Evolutionary conservation across 2,113 vertebrate species (phyloP).

Genomic region (Pithys albifrons): DNA sequence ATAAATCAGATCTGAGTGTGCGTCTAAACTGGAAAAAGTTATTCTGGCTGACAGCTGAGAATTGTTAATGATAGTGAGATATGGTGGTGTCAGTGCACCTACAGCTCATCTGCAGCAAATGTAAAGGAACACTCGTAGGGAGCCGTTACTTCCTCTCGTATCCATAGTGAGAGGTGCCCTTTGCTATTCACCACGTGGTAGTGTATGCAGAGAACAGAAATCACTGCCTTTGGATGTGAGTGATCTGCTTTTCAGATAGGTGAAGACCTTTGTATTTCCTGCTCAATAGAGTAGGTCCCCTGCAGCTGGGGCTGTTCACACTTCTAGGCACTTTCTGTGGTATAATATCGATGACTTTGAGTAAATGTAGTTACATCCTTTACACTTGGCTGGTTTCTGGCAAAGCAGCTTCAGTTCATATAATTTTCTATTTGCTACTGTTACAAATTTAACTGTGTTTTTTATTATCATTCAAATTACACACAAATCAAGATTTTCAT

Average conservation of each 20-base stretch:
- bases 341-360: neutral
- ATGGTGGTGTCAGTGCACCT: neutral
- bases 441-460: neutral
- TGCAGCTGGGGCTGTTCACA: neutral
- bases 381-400: neutral
- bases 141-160: neutral
- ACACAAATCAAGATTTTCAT: neutral
- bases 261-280: neutral
- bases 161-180: neutral
- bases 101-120: neutral
- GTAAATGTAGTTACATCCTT: neutral
- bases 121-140: neutral
- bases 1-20: neutral
- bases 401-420: neutral
- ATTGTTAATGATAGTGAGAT: neutral
- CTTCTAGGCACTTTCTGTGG: neutral
- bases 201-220: neutral
- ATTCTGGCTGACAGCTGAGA: neutral
- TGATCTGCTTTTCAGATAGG: neutral
- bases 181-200: neutral
- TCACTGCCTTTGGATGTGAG: neutral
- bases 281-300: neutral
- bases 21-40: neutral
- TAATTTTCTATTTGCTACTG: neutral
- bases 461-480: neutral